These are phyloP conservation scores for Hyposoter dolosus DNA, from an alignment of 2,888 invertebrate species.

Conservation along the genomic window DNA sequence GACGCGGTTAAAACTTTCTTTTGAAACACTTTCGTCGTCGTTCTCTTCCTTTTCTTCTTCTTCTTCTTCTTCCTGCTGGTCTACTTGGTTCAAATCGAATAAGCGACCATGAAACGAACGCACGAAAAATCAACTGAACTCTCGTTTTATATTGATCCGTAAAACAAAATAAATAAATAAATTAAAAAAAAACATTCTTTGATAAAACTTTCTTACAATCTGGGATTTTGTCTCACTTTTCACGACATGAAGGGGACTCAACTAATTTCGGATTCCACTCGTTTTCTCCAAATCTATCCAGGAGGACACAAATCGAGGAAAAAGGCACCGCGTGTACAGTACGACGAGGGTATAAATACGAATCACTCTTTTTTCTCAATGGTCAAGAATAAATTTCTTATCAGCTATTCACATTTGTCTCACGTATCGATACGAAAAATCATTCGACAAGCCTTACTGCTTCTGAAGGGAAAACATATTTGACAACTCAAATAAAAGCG, in stretches of 20 bases:
- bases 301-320: neutral
- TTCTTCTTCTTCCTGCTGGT: slow-evolving; percentile 48
- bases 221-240: slow-evolving; percentile 69
- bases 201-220: slow-evolving; percentile 24
- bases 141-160: slow-evolving; percentile 55
- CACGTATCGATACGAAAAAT: slow-evolving; percentile 46
- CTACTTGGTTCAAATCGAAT: slow-evolving; percentile 44
- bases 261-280: slow-evolving; percentile 64
- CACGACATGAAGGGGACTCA: slow-evolving; percentile 29
- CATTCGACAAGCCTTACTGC: neutral
- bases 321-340: slow-evolving; percentile 50
- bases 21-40: slow-evolving; percentile 82
- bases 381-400: slow-evolving; percentile 43
- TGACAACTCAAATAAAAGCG: neutral
- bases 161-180: slow-evolving; percentile 20
- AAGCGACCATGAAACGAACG: slow-evolving; percentile 82
- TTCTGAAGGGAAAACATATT: neutral
- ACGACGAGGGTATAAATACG: slow-evolving; percentile 40
- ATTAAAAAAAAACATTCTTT: neutral
- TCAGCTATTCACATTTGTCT: slow-evolving; percentile 58
- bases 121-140: slow-evolving; percentile 69
- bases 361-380: neutral
- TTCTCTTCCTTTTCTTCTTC: slow-evolving; percentile 51
- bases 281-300: slow-evolving; percentile 23
- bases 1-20: slow-evolving; percentile 83